Conservation (phyloP, 2,113 vertebrate species). For the Python bivittatus region DNA sequence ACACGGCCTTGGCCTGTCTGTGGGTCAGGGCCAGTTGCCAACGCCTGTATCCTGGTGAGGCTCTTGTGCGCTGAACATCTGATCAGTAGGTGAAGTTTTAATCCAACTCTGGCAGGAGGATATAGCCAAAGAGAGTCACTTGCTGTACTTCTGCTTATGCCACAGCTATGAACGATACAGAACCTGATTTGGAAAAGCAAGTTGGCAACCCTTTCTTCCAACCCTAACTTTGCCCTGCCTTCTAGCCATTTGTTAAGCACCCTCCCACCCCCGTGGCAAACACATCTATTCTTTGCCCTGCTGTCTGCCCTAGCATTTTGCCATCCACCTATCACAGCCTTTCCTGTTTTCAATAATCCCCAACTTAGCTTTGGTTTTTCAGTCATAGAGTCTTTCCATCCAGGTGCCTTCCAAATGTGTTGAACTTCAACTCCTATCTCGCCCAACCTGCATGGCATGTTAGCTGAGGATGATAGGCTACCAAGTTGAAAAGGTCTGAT, state of each 20-base stretch:
- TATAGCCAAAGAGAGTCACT: background rate
- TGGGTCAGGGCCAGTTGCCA: background rate
- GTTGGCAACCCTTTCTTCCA: background rate
- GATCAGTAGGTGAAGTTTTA: background rate
- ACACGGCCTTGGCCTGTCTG: background rate
- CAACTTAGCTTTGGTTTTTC: background rate
- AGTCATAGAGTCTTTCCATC: background rate
- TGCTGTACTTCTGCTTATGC: too few species aligned
- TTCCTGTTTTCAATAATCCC: background rate
- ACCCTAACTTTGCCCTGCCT: background rate
- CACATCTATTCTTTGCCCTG: background rate
- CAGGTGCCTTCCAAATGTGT: background rate
- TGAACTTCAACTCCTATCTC: background rate
- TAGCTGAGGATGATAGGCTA: background rate
- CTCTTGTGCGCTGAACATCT: background rate
- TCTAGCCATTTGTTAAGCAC: background rate
- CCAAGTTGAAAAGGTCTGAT: background rate
- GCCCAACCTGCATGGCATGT: background rate
- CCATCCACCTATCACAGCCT: background rate
- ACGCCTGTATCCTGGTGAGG: background rate
- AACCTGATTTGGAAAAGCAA: background rate
- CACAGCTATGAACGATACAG: background rate
- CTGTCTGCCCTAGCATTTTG: background rate
- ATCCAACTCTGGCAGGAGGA: background rate
- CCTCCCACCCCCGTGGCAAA: background rate